Evolutionary conservation across 2,797 vertebrate genomes (phyloP), one percentile per base, ranked within the genome.

Genomic region (Macrochelys suwanniensis): DNA sequence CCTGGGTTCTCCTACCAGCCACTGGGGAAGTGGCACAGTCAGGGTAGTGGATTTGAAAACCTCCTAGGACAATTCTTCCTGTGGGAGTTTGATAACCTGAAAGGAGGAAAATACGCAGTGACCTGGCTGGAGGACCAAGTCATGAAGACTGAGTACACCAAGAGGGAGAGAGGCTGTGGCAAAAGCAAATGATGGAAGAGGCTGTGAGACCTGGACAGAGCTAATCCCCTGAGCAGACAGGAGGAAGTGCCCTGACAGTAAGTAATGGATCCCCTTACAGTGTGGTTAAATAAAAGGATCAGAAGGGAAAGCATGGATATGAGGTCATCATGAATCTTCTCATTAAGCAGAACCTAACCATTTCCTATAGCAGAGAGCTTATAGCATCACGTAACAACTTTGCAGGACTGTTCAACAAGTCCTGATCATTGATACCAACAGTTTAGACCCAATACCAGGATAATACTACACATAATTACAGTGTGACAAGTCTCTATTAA

Each of bases 401-500:
- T 33, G 53, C 25, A 77, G 79, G 65, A 45, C 49, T 47, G 31
- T 26, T n/a, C 83, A 85, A 80, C 13, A n/a, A 51, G 49, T 10
- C 53, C 57, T 71, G 53, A 87, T 71, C 33, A 59, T 26, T 56
- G 23, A 25, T 31, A 28, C 31, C 16, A 37, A 85, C 51, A 82
- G 89, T 84, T 82, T 88, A 83, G 76, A 85, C 49, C 2, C 56
- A 83, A 42, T n/a, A 31, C 76, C 82, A 82, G 89, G 57, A 92
- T 82, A 47, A 31, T 59, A 37, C n/a, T 4, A 26, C 1, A 0
- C 2, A 15, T 8, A 49, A 92, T 0, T 3, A 12, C 2, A 53
- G 25, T 4, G 61, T 19, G 33, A 68, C 4, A 17, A 65, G 31
- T 65, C 12, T 65, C 59, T 65, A 65, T 65, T n/a, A 15, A 33